Base-by-base conservation (phyloP, 2,113 vertebrate genomes). In the Pungitius pungitius region DNA sequence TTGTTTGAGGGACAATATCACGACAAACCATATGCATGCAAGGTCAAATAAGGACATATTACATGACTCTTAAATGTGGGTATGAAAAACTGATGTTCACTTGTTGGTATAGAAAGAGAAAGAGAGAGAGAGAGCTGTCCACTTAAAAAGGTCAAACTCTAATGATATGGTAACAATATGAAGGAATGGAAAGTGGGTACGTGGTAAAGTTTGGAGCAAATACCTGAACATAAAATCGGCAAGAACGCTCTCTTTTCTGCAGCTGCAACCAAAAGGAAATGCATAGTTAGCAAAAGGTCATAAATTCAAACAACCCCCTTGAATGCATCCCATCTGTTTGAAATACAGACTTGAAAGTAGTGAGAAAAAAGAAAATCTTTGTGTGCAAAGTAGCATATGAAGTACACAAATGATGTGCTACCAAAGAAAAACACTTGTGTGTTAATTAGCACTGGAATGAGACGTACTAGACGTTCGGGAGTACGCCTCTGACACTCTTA, bases 181-280 rank as follows among this genome's bases (percentile, higher is more conserved):
- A 76, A 15, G 45, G 20, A 22, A 62, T 74, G 71, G 52, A 51
- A 20, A 22, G 24, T 12, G 24, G n/a, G 45, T 15, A 27, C 27
- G 72, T 35, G 73, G 42, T 12, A 14, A 66, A 62, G 67, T 65
- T n/a, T 54, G 20, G 33, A 82, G 58, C 65, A 90, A 92, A 90
- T 99, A 99, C 98, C 98, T 99, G 97, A 88, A 99, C 95, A 92
- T 99, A 99, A 92, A 96, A 96, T 89, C 98, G 96, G 95, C 98
- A 99, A 83, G 96, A 99, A 82, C 96, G 97, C 85, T 99, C 98
- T 93, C 98, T 94, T 95, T 99, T 99, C 96, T 99, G 97, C 93
- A 99, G 96, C 98, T 99, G 96, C 66, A 95, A 94, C 92, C 93
- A 92, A 94, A 68, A 88, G 89, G 93, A 92, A 87, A 57, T 59